Base-by-base conservation (phyloP, 2,888 invertebrate species). In the Chrysolina oricalcia region DNA sequence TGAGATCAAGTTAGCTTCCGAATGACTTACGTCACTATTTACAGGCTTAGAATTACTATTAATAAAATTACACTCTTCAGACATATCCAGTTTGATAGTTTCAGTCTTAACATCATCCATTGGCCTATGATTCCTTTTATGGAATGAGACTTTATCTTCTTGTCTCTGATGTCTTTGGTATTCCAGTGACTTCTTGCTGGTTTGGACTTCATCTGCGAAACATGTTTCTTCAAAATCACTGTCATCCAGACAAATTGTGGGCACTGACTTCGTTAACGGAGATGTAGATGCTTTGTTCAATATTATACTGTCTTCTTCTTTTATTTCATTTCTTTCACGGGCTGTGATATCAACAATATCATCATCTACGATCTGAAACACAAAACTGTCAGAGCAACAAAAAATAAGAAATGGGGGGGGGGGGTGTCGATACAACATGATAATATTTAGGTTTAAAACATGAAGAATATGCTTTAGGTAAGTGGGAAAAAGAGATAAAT, bases 241-340 rank as follows among this genome's bases (percentile, higher is more conserved):
- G 43, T 68, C 27, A 50, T 67, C 68, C 4, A 68, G 19, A 21
- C 53, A 68, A 19, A 68, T 68, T 35, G 68, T 68, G 41, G 41
- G 53, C 19, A 68, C 53, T 40, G 53, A 40, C 9, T 53, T 68
- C 23, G 56, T 48, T 21, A 68, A 68, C 9, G 35, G 11, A 21
- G 13, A 13, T 35, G 59, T 17, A n/a, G 35, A 35, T 17, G 21
- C n/a, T 13, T 41, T 41, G 11, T 17, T n/a, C 21, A 40, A 43
- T 41, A 21, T 17, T 5, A 48, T 13, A 46, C 23, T 17, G 23
- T 62, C 35, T 66, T 66, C 53, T 19, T 68, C 56, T n/a, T 48
- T 48, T 17, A 21, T 53, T 53, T 10, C 41, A 50, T 35, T 43
- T 4, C 2, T 66, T n/a, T 59, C 59, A 27, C n/a, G 27, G 35